phyloP scores from a whole-genome alignment of 2,797 vertebrate genomes.

The Nyctalus aviator region DNA sequence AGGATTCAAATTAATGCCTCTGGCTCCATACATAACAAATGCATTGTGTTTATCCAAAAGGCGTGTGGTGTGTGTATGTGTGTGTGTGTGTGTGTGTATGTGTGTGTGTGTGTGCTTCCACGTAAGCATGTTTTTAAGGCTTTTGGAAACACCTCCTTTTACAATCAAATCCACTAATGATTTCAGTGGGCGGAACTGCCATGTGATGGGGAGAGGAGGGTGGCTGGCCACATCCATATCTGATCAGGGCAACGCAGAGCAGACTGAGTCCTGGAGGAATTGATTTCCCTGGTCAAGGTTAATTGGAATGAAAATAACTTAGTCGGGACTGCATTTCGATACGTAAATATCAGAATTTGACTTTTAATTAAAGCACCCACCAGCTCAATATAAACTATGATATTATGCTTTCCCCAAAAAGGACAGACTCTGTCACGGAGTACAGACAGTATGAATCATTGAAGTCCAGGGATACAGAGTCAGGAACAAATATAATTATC shows the following conservation, averaged over 20 bases:
- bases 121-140: rapidly evolving
- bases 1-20: constrained; percentile 21
- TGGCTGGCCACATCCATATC: not conserved
- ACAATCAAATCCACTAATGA: constrained; percentile 35
- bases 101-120: too few relatives aligned
- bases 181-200: not conserved
- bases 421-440: constrained; percentile 27
- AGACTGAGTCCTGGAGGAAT: not conserved
- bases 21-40: not conserved
- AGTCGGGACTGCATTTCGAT: constrained; percentile 31
- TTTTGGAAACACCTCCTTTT: not conserved
- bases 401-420: not conserved
- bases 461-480: not conserved
- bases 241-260: not conserved
- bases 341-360: constrained; percentile 44
- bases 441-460: constrained; percentile 51
- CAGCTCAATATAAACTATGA: constrained; percentile 26
- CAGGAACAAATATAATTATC: constrained; percentile 35
- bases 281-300: constrained; percentile 5
- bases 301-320: constrained; percentile 63
- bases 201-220: not conserved
- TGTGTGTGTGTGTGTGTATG: too few relatives aligned
- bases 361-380: constrained; percentile 64
- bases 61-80: not conserved
- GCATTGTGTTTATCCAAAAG: not conserved